phyloP scores from a whole-genome alignment of 2,113 vertebrate species.

The Taurulus bubalis region DNA sequence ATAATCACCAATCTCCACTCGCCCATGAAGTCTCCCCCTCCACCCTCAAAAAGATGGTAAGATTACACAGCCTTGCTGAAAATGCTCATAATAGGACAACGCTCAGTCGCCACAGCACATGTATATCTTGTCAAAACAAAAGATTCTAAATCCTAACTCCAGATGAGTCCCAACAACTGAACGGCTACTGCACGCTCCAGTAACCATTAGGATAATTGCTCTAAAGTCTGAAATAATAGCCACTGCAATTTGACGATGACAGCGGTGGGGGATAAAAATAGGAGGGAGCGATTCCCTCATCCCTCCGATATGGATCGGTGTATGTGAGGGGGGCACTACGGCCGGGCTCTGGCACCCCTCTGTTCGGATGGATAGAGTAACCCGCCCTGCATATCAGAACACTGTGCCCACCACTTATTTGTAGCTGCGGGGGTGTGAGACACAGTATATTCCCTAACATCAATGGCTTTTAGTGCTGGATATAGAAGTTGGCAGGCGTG shows the following conservation, averaged over 20 bases:
- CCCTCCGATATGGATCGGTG: conserved; percentile 68
- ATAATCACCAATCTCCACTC: neutral
- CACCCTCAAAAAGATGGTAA: neutral
- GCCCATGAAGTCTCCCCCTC: neutral
- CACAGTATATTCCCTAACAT: conserved; percentile 82
- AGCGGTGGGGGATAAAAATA: conserved; percentile 77
- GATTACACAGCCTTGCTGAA: neutral
- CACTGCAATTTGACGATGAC: conserved; percentile 75
- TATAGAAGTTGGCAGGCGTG: conserved; percentile 79
- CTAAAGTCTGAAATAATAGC: conserved; percentile 81
- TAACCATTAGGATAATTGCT: conserved; percentile 81
- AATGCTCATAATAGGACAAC: conserved; percentile 12
- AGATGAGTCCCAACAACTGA: conserved; percentile 41
- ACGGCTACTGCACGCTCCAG: conserved; percentile 45
- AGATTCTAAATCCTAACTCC: conserved; percentile 37
- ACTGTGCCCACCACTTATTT: conserved; percentile 80
- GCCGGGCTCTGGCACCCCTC: conserved; percentile 64
- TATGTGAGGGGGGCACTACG: conserved; percentile 69
- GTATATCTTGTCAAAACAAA: conserved; percentile 40
- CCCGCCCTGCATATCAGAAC: conserved; percentile 77
- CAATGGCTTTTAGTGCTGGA: conserved; percentile 81
- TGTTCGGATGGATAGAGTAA: conserved; percentile 79
- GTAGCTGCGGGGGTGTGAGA: conserved; percentile 82
- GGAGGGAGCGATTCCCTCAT: conserved; percentile 65
- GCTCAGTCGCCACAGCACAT: neutral